Percentiles rank a stretch among this genome's conserved stretches.
Conservation (phyloP, 2,888 invertebrate genomes). For the Parnassius glacialis region DNA sequence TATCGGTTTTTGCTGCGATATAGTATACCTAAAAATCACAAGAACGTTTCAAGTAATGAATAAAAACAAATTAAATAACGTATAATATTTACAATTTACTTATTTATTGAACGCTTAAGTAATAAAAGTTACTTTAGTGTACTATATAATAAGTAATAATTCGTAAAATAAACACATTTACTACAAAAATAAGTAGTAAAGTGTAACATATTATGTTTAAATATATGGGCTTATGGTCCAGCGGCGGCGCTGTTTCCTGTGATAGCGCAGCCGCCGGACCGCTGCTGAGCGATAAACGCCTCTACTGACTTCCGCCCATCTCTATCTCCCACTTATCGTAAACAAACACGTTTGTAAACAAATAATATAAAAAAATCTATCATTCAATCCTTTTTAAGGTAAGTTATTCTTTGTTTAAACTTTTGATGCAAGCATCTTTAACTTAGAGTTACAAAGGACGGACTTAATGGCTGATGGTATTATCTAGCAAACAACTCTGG, state of each 20-base stretch:
- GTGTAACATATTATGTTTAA: slow-evolving; percentile 23
- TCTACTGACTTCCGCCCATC: slow-evolving; percentile 38
- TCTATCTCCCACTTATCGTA: slow-evolving; percentile 29
- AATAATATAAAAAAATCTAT: slow-evolving; percentile 1
- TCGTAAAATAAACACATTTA: slow-evolving; percentile 28
- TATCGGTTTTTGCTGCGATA: neutral
- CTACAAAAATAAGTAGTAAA: no score
- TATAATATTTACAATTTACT: slow-evolving; percentile 23
- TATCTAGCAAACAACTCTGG: no score
- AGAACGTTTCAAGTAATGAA: no score
- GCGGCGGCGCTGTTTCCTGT: slow-evolving; percentile 61
- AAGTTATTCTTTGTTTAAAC: no score
- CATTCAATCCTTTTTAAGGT: no score
- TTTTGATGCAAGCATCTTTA: no score
- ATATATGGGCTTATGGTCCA: slow-evolving; percentile 43
- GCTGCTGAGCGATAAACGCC: slow-evolving; percentile 51
- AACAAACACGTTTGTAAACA: slow-evolving; percentile 9
- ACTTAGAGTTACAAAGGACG: no score
- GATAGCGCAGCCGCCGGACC: slow-evolving; percentile 44
- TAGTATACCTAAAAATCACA: no score
- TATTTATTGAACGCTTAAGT: slow-evolving; percentile 28
- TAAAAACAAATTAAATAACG: no score
- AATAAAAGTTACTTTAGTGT: neutral
- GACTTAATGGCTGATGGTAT: no score
- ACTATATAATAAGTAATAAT: slow-evolving; percentile 36